Evolutionary conservation across 2,113 vertebrate genomes (phyloP).

Genomic region (human): DNA sequence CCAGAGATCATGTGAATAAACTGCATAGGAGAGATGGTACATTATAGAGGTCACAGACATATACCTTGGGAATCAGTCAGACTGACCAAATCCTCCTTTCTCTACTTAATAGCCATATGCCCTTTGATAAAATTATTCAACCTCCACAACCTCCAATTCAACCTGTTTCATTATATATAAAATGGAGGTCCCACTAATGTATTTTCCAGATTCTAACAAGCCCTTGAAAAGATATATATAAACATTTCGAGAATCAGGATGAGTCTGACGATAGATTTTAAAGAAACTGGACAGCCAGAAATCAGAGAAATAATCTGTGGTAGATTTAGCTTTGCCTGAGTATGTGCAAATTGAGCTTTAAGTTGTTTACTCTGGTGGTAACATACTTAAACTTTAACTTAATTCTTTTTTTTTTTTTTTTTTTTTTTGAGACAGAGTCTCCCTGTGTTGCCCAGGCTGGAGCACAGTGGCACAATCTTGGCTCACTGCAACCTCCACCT

Average conservation of each 20-base stretch:
- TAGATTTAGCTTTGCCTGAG: not conserved
- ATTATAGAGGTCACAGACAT: not conserved
- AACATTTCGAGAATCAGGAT: constrained; percentile 21
- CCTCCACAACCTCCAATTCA: not conserved
- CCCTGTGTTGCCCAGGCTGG: too few species aligned
- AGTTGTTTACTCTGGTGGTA: not conserved
- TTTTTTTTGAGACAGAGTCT: too few species aligned
- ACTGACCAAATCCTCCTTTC: not conserved
- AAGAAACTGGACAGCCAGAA: not conserved
- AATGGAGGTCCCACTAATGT: not conserved
- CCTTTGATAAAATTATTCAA: constrained; percentile 6
- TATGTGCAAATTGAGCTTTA: not conserved
- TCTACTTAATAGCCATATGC: not conserved
- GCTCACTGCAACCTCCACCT: too few species aligned
- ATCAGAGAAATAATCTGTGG: not conserved
- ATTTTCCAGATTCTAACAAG: not conserved
- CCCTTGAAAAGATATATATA: not conserved
- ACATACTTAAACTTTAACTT: not conserved
- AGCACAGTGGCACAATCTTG: too few species aligned
- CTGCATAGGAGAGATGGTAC: not conserved
- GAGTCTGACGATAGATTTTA: not conserved
- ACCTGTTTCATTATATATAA: not conserved
- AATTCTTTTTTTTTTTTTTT: not conserved
- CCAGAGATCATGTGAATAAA: not conserved
- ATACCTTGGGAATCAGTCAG: not conserved